Base-by-base conservation (phyloP, 2,113 vertebrate species). In the Sterrhoptilus dennistouni region DNA sequence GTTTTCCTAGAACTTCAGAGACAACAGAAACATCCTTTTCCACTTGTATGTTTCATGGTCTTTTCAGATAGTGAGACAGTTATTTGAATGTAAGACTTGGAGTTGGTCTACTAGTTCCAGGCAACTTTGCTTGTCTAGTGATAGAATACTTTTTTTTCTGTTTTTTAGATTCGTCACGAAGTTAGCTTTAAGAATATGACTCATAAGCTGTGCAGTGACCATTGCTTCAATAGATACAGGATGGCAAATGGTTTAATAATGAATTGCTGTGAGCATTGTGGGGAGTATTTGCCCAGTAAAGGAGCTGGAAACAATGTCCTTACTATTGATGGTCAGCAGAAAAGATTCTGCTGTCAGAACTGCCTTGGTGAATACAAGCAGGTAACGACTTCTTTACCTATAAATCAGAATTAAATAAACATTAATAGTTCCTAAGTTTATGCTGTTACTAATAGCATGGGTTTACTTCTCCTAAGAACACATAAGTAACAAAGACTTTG, bases 171-270 rank as follows among this genome's bases (percentile, higher is more conserved):
- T 97, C 99, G 99, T 49, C 99, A 99, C 57, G 99, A 99, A 97
- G 99, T 99, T 95, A 99, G 99, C 98, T 99, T 99, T 98, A 99
- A 99, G 98, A 99, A 99, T 82, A 99, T 99, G 98, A 99, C 99
- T 82, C 99, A 99, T 87, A 99, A 99, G 97, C 98, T 99, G 95
- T 99, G 99, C 98, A 99, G 99, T 95, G 99, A 99, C 93, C 96
- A 98, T 40, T 99, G 99, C 98, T 99, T 99, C 98, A 99, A 99
- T 97, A 98, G 98, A 90, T 99, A 99, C 96, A 98, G 99, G 93
- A 98, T 99, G 98, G 99, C 99, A 94, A 99, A 99, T 91, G 99
- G 99, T 64, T 97, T 99, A 91, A 98, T 99, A 98, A 99, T 99
- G 99, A 99, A 99, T 98, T 99, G 99, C 97, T 99, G 99, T 93